Evolutionary conservation across 2,888 invertebrate genomes (phyloP).

Genomic region (Agriopis aurantiaria): DNA sequence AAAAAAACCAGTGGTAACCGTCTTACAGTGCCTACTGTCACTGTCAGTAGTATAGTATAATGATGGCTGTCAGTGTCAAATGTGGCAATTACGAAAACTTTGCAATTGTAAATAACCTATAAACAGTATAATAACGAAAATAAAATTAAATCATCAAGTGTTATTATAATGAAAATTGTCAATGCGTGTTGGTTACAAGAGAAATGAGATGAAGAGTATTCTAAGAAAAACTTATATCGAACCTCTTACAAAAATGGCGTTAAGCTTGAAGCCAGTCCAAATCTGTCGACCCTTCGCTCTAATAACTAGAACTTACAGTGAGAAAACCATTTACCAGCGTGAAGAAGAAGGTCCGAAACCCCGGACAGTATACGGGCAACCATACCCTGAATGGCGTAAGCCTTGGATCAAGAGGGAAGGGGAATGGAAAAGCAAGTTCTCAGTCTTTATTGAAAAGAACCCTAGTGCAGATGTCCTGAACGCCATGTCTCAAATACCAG

Average conservation of each 20-base stretch:
- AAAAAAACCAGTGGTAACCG: no score
- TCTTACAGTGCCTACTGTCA: no score
- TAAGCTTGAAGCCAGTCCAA: constrained; percentile 54
- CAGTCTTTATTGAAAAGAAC: constrained; percentile 81
- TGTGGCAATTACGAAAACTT: no score
- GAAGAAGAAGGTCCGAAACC: constrained; percentile 71
- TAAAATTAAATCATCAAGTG: not conserved
- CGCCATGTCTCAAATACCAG: constrained; percentile 82
- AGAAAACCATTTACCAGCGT: constrained; percentile 72
- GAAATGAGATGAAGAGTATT: constrained; percentile 1
- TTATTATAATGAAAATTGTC: not conserved
- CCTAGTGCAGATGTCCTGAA: constrained; percentile 72
- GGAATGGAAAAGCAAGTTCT: constrained; percentile 86
- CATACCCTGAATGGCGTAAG: constrained; percentile 87
- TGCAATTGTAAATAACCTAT: no score
- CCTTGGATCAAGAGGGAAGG: constrained; percentile 86
- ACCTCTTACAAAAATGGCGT: constrained; percentile 55
- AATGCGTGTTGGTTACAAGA: not conserved
- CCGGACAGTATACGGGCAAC: constrained; percentile 70
- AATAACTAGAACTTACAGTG: constrained; percentile 64
- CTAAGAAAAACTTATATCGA: not conserved
- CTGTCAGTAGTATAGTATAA: no score
- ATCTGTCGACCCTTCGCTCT: constrained; percentile 51
- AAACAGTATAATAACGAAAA: no score
- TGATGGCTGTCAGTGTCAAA: no score